Base-by-base conservation (phyloP, 2,113 vertebrate genomes). In the Cololabis saira region DNA sequence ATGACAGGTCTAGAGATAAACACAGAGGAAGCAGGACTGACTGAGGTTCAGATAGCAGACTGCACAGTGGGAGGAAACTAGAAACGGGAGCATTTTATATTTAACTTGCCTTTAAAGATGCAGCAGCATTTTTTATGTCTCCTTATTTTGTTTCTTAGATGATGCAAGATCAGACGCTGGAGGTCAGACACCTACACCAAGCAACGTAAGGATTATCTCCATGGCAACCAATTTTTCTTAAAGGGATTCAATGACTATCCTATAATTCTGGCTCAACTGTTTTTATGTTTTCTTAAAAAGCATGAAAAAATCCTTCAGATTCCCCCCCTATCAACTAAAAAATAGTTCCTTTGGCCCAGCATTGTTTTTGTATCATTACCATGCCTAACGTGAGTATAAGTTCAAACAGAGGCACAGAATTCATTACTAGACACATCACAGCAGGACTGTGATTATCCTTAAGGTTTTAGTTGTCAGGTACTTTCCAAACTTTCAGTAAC, bases 161-260 rank as follows among this genome's bases (percentile, higher is more conserved):
- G 55, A 65, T 0, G 21, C 27, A 49, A 65, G 15, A 47, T 45
- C 48, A 74, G 45, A 71, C 9, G 1, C 40, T 71, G 45, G 65
- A 60, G 73, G 48, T 63, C 22, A 61, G 17, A 65, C 63, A 61
- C 64, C 78, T 81, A 76, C 54, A 60, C 53, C 12, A 4, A 16
- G 51, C 19, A 24, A 37, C 17, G 44, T 51, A 21, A 40, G 61
- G 66, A 72, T 40, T 61, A 78, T 84, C 61, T 63, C 73, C 64
- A 84, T 48, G 37, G 81, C 44, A 75, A 80, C 78, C 52, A 15
- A 50, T 65, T 64, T 62, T 42, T 4, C n/a, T 30, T 7, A 67
- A 66, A 59, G 21, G 58, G 42, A 18, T 48, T 43, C 55, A 51
- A 60, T 44, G 43, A 74, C 54, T 43, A 24, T 44, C 45, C 15